These are phyloP conservation scores for Drosophila meridionalis DNA, from an alignment of 2,888 invertebrate species.

Conservation along the genomic window DNA sequence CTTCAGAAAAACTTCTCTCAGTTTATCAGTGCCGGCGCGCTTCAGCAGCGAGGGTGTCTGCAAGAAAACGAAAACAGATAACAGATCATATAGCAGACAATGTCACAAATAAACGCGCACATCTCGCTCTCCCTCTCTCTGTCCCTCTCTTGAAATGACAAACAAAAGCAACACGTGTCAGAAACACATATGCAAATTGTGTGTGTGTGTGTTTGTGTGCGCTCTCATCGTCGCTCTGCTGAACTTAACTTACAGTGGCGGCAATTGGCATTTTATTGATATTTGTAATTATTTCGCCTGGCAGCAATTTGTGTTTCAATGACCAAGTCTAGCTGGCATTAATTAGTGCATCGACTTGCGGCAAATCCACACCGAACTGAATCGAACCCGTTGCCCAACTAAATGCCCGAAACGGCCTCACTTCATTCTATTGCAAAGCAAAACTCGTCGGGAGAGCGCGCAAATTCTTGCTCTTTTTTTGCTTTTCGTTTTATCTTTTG, in stretches of 20 bases:
- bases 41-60: slow-evolving; percentile 95
- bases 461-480: slow-evolving; percentile 5
- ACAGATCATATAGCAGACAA: slow-evolving; percentile 14
- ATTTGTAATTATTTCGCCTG: slow-evolving; percentile 14
- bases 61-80: slow-evolving; percentile 71
- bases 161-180: slow-evolving; percentile 73
- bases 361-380: slow-evolving; percentile 37
- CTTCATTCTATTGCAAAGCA: slow-evolving; percentile 14
- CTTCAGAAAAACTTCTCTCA: slow-evolving; percentile 95
- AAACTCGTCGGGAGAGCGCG: slow-evolving; percentile 17
- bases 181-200: background rate
- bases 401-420: slow-evolving; percentile 21
- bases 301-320: slow-evolving; percentile 25
- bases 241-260: slow-evolving; percentile 18
- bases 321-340: slow-evolving; percentile 30
- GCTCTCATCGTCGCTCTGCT: background rate
- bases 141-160: slow-evolving; percentile 1
- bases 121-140: slow-evolving; percentile 12
- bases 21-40: slow-evolving; percentile 94
- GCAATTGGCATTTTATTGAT: slow-evolving; percentile 37
- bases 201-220: background rate
- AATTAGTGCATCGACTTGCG: slow-evolving; percentile 59
- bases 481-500: slow-evolving; percentile 32
- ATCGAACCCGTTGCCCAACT: slow-evolving; percentile 34
- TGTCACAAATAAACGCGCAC: slow-evolving; percentile 12